A percentile compares a stretch with the other conserved stretches of the same genome.
phyloP scores from a whole-genome alignment of 1,140 invertebrate species.

The Hyles vespertilio region DNA sequence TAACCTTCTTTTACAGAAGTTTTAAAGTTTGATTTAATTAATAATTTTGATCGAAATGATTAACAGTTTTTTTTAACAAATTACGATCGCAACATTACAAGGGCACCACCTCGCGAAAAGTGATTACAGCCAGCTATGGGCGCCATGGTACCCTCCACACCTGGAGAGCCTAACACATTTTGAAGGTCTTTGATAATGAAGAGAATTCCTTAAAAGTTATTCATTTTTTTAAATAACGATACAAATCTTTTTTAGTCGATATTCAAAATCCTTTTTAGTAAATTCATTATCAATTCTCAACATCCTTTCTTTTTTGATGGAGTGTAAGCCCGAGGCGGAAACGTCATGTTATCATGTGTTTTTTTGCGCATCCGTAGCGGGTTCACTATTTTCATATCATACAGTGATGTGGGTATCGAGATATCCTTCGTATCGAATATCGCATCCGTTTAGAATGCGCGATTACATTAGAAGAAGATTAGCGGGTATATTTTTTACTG shows the following conservation, averaged over 20 bases:
- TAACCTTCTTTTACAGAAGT: too few relatives aligned
- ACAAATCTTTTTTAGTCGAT: not conserved
- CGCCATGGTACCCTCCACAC: too few relatives aligned
- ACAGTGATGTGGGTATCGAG: conserved; percentile 16
- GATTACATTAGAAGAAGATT: not conserved
- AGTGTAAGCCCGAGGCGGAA: conserved; percentile 7
- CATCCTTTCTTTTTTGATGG: conserved; percentile 10
- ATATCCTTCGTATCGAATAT: conserved; percentile 27
- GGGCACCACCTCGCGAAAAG: too few relatives aligned
- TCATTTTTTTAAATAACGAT: not conserved
- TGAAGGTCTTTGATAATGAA: too few relatives aligned
- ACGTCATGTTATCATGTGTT: conserved; percentile 16
- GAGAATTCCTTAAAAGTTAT: too few relatives aligned
- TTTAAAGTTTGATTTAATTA: too few relatives aligned
- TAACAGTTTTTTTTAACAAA: too few relatives aligned
- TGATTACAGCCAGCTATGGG: too few relatives aligned
- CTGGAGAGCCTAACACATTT: too few relatives aligned
- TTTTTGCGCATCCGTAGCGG: conserved; percentile 17
- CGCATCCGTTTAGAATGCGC: conserved; percentile 28
- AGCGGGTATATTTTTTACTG: not conserved
- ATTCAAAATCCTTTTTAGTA: too few relatives aligned
- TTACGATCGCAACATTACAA: too few relatives aligned
- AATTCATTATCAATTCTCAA: conserved; percentile 1
- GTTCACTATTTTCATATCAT: conserved; percentile 9
- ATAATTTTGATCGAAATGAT: too few relatives aligned